Evolutionary conservation across 2,113 vertebrate species (phyloP).

Genomic region (Scophthalmus maximus): DNA sequence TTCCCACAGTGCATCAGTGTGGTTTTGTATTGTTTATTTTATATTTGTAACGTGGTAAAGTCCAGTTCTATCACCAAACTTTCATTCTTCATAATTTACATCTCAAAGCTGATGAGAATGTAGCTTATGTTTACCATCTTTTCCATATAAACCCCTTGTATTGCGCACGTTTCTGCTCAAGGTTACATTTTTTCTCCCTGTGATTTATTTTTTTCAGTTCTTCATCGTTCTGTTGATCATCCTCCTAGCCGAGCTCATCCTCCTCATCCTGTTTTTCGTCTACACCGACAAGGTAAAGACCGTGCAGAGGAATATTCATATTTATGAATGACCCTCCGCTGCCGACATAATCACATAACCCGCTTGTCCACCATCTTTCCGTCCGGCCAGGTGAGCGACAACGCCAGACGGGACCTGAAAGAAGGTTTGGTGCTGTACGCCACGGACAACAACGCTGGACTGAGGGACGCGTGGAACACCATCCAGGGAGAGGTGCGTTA

Average conservation of each 20-base stretch:
- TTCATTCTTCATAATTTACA: neutral
- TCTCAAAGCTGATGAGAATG: neutral
- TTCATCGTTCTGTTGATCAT: slow-evolving; percentile 95
- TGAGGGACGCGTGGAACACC: slow-evolving; percentile 96
- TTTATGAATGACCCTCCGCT: neutral
- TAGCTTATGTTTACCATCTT: no score
- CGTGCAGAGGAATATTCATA: neutral
- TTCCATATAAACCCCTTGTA: no score
- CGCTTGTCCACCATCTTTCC: neutral
- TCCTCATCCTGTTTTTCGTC: slow-evolving; percentile 97
- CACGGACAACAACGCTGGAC: slow-evolving; percentile 92
- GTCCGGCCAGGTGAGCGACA: slow-evolving; percentile 89
- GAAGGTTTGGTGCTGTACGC: slow-evolving; percentile 93
- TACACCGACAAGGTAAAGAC: slow-evolving; percentile 94
- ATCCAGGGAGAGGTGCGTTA: slow-evolving; percentile 92
- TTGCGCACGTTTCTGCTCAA: no score
- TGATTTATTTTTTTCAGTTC: slow-evolving; percentile 83
- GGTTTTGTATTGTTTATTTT: neutral
- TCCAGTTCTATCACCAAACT: no score
- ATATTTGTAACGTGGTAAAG: no score
- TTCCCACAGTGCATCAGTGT: slow-evolving; percentile 24
- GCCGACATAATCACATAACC: neutral
- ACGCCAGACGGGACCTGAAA: slow-evolving; percentile 91
- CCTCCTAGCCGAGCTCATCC: slow-evolving; percentile 93
- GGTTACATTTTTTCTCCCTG: neutral